Percentiles rank a stretch among this genome's conserved stretches.
Conservation (phyloP, 2,888 invertebrate genomes). For the Drosophila vallismaia region DNA sequence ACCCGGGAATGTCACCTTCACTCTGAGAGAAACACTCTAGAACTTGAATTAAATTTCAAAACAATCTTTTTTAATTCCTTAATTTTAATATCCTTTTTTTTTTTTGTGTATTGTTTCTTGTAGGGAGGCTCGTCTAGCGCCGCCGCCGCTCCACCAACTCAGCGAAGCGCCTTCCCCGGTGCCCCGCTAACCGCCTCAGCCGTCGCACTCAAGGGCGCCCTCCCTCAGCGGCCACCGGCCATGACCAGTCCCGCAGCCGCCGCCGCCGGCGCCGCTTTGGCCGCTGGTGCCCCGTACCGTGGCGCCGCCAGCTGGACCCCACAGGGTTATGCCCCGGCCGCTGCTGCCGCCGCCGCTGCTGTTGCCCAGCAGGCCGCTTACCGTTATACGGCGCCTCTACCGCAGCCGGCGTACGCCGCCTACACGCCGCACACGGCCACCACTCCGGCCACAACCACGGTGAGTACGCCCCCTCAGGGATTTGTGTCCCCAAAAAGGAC, state of each 20-base stretch:
- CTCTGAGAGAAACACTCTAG: not conserved
- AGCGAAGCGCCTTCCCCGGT: conserved; percentile 83
- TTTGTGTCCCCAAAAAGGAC: not conserved
- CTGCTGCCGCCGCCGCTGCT: conserved; percentile 82
- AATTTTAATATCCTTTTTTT: no score
- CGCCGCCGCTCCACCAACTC: conserved; percentile 80
- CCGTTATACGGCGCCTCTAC: conserved; percentile 84
- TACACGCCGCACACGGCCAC: conserved; percentile 84
- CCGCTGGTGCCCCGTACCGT: conserved; percentile 83
- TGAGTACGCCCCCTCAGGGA: conserved; percentile 64
- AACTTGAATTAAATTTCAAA: not conserved
- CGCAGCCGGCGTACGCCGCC: conserved; percentile 84
- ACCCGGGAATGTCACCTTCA: not conserved
- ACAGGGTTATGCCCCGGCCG: conserved; percentile 84
- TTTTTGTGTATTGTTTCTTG: conserved; percentile 1
- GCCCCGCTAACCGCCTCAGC: conserved; percentile 83
- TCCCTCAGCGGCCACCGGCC: conserved; percentile 83
- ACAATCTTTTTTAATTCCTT: no score
- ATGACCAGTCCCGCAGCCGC: conserved; percentile 84
- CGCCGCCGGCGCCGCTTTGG: conserved; percentile 83
- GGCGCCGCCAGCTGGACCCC: conserved; percentile 84
- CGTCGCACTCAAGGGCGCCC: conserved; percentile 83
- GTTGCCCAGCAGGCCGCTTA: conserved; percentile 83
- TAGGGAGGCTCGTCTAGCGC: conserved; percentile 74
- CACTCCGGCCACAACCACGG: conserved; percentile 83